Percentiles rank a stretch among this genome's conserved stretches.
Evolutionary conservation across 2,888 invertebrate genomes (phyloP).

Genomic region (Apotomis turbidana): DNA sequence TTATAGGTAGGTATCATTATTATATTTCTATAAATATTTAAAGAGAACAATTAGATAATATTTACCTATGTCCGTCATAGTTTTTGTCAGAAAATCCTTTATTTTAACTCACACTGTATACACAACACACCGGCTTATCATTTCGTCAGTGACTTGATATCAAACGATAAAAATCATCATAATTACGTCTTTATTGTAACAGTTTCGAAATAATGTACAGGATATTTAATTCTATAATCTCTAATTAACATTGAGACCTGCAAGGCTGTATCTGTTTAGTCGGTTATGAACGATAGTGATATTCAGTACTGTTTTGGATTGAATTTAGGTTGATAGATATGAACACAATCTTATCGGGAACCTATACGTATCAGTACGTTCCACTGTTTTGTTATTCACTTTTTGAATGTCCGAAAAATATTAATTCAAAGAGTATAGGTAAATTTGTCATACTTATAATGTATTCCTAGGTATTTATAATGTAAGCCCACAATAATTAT

Average conservation of each 20-base stretch:
- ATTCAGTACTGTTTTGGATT: neutral
- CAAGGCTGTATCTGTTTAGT: neutral
- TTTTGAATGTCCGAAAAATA: no score
- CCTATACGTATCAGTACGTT: neutral
- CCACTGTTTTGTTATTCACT: no score
- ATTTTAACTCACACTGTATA: neutral
- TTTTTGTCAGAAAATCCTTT: neutral
- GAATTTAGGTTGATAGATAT: neutral
- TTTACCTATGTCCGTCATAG: no score
- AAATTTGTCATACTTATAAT: no score
- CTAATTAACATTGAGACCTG: conserved; percentile 10
- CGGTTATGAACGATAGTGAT: neutral
- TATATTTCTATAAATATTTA: no score
- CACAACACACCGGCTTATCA: neutral
- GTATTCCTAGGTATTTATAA: no score
- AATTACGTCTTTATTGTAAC: neutral
- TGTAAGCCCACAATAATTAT: no score
- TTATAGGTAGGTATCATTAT: no score
- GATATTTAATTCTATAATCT: neutral
- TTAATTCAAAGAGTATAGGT: no score
- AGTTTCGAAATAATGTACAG: conserved; percentile 28
- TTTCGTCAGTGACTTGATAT: neutral
- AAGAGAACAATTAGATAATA: no score
- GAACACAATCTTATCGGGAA: neutral
- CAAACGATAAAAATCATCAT: neutral